Conservation (phyloP, 2,113 vertebrate genomes). For the Chloebia gouldiae region DNA sequence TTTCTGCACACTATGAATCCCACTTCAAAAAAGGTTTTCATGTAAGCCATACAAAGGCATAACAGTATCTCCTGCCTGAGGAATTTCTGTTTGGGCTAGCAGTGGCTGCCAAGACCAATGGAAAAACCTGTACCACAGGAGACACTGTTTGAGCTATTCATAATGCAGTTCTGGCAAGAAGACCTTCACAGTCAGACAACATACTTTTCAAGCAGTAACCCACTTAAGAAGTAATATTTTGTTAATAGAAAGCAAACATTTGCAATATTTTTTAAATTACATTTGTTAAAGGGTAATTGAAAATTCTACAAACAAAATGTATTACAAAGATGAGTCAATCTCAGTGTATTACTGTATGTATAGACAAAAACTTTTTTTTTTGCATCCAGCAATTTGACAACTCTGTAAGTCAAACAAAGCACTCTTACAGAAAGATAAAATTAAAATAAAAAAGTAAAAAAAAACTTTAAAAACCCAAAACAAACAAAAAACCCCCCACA, state of each 20-base stretch:
- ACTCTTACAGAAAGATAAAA: neutral
- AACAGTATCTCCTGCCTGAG: neutral
- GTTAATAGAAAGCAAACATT: slow-evolving; percentile 12
- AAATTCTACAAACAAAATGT: slow-evolving; percentile 30
- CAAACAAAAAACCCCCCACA: neutral
- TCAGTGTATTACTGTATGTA: slow-evolving; percentile 11
- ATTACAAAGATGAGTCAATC: neutral
- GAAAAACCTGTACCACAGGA: neutral
- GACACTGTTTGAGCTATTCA: neutral
- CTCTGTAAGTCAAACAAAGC: slow-evolving; percentile 32
- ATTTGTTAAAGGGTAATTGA: slow-evolving; percentile 36
- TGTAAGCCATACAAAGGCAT: neutral
- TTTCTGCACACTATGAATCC: neutral
- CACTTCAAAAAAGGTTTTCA: neutral
- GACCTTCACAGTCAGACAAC: slow-evolving; percentile 27
- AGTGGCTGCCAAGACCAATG: neutral
- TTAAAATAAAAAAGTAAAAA: neutral
- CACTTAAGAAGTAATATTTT: slow-evolving; percentile 2
- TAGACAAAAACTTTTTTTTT: slow-evolving; percentile 67
- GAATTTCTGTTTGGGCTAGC: neutral
- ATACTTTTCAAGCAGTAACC: slow-evolving; percentile 23
- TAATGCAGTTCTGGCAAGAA: slow-evolving; percentile 57
- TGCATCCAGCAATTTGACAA: slow-evolving; percentile 81
- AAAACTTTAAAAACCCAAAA: neutral
- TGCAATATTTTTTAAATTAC: neutral